Evolutionary conservation across 2,797 vertebrate species (phyloP).

Genomic region (Rhinatrema bivittatum): DNA sequence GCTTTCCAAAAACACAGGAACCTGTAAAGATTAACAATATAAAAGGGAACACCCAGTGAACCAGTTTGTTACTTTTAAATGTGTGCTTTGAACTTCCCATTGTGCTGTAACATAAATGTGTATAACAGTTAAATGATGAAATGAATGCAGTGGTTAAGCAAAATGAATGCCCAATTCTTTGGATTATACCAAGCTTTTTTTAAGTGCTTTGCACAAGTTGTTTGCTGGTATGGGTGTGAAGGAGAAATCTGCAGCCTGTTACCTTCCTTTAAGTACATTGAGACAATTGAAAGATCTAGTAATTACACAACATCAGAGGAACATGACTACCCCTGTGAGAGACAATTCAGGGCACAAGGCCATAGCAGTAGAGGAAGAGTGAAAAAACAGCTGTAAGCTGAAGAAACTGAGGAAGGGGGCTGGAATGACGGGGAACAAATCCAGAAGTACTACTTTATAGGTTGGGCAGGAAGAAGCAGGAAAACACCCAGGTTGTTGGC

Average conservation of each 20-base stretch:
- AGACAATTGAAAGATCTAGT: constrained; percentile 41
- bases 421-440: constrained; percentile 50
- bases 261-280: constrained; percentile 70
- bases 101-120: too few species aligned
- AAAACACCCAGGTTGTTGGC: constrained; percentile 57
- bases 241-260: constrained; percentile 66
- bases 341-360: constrained; percentile 45
- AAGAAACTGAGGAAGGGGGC: constrained; percentile 46
- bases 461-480: constrained; percentile 55
- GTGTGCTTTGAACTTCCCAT: constrained; percentile 55
- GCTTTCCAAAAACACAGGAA: constrained; percentile 60
- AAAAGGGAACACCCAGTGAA: constrained; percentile 45
- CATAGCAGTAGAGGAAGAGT: constrained; percentile 30
- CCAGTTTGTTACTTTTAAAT: constrained; percentile 40
- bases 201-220: constrained; percentile 20
- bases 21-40: constrained; percentile 47
- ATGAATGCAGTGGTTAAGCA: too few species aligned
- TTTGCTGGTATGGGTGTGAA: constrained; percentile 76
- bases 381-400: constrained; percentile 33
- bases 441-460: constrained; percentile 46
- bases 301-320: constrained; percentile 58
- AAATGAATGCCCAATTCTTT: background rate
- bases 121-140: too few species aligned
- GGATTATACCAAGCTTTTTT: background rate
- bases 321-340: constrained; percentile 52